phyloP scores from a whole-genome alignment of 2,797 vertebrate species.

The Syngnathus acus region DNA sequence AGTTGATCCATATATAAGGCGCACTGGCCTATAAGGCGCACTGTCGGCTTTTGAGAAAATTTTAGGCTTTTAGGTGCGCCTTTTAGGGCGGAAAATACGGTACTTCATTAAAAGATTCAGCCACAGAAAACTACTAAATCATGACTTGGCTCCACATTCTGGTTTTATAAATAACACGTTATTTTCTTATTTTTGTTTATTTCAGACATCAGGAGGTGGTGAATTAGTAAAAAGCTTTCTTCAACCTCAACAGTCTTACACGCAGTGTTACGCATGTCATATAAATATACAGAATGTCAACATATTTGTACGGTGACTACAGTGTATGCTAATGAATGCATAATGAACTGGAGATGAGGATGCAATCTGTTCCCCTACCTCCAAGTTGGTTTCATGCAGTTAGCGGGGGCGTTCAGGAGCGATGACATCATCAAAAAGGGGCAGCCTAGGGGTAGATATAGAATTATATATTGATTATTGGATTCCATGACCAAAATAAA shows the following conservation, averaged over 20 bases:
- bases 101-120: too few relatives aligned
- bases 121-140: neutral
- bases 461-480: neutral
- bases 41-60: too few relatives aligned
- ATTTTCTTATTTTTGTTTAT: constrained; percentile 25
- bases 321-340: constrained; percentile 51
- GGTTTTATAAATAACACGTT: constrained; percentile 22
- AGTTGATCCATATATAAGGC: too few relatives aligned
- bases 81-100: too few relatives aligned
- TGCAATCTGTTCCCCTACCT: constrained; percentile 6
- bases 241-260: constrained; percentile 17
- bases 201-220: constrained; percentile 27
- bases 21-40: too few relatives aligned
- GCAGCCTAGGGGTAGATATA: constrained; percentile 37
- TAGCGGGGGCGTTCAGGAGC: constrained; percentile 14
- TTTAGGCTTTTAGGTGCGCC: too few relatives aligned
- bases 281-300: constrained; percentile 31
- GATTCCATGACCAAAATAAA: neutral
- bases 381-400: constrained; percentile 52
- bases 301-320: constrained; percentile 27
- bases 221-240: constrained; percentile 39
- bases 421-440: constrained; percentile 23
- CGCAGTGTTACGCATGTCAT: constrained; percentile 17
- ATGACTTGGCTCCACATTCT: constrained; percentile 27
- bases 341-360: constrained; percentile 39